phyloP scores from a whole-genome alignment of 2,888 invertebrate species.

The Lasiommata megera region DNA sequence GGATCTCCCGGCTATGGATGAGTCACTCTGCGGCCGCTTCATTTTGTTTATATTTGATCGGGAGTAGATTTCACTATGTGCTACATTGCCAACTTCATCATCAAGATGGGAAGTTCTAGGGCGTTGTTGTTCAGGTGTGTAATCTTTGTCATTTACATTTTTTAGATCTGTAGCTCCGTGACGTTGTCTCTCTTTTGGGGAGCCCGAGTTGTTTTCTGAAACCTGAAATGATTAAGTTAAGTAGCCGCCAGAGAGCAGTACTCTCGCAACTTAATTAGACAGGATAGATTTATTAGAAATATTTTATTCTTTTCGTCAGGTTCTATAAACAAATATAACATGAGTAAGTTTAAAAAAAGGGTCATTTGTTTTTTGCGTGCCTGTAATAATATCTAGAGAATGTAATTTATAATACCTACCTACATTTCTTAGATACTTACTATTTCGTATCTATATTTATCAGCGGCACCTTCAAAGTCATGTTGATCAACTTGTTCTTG shows the following conservation, averaged over 20 bases:
- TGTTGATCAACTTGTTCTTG: not conserved
- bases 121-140: not conserved
- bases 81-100: conserved; percentile 3
- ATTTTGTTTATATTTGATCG: not conserved
- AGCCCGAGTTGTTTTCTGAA: conserved; percentile 15
- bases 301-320: no score
- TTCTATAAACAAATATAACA: no score
- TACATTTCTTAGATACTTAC: conserved; percentile 6
- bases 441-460: conserved; percentile 11
- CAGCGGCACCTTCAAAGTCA: not conserved
- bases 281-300: no score
- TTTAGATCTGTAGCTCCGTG: conserved; percentile 9
- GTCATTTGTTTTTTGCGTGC: no score
- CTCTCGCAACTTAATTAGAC: no score
- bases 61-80: not conserved
- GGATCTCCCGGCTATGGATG: conserved; percentile 2
- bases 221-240: conserved; percentile 7
- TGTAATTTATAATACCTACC: no score
- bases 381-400: no score
- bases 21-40: not conserved
- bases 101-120: not conserved
- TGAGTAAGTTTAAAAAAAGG: no score
- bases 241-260: no score
- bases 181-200: conserved; percentile 11
- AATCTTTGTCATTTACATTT: conserved; percentile 1